A percentile compares a stretch with the other conserved stretches of the same genome.
Evolutionary conservation across 2,888 invertebrate genomes (phyloP).

Genomic region (Teleogryllus oceanicus): DNA sequence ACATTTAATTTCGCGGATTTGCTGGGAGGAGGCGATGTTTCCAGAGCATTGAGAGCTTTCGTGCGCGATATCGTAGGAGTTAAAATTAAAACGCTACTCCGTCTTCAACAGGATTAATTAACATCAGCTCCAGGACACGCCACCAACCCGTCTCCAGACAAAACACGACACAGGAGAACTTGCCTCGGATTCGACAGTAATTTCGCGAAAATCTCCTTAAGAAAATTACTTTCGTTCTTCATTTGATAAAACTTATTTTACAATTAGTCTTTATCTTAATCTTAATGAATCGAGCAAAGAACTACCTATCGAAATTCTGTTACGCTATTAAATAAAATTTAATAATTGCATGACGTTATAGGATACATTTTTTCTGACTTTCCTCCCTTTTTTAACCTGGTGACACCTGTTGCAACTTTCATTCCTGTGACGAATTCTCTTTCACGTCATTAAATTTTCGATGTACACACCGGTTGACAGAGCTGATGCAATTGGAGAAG

Average conservation of each 20-base stretch:
- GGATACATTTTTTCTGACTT: background rate
- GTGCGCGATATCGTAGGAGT: no score
- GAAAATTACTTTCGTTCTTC: background rate
- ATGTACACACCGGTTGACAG: no score
- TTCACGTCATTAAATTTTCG: no score
- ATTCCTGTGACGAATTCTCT: no score
- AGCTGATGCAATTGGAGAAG: no score
- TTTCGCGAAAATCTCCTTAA: background rate
- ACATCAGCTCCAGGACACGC: background rate
- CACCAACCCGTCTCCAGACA: background rate
- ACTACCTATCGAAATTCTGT: background rate
- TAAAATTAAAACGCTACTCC: background rate
- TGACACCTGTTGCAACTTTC: background rate
- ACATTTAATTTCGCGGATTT: no score
- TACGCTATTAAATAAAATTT: background rate
- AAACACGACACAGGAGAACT: background rate
- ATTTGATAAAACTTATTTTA: background rate
- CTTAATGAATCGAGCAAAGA: background rate
- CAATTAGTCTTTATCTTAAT: background rate
- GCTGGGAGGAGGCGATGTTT: no score
- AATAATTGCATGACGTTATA: background rate
- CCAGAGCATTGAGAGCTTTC: no score
- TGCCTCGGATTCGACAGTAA: background rate
- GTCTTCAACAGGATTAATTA: background rate
- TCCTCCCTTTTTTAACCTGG: background rate